phyloP scores from a whole-genome alignment of 2,888 invertebrate species.

The Polydrusus pterygomalis region DNA sequence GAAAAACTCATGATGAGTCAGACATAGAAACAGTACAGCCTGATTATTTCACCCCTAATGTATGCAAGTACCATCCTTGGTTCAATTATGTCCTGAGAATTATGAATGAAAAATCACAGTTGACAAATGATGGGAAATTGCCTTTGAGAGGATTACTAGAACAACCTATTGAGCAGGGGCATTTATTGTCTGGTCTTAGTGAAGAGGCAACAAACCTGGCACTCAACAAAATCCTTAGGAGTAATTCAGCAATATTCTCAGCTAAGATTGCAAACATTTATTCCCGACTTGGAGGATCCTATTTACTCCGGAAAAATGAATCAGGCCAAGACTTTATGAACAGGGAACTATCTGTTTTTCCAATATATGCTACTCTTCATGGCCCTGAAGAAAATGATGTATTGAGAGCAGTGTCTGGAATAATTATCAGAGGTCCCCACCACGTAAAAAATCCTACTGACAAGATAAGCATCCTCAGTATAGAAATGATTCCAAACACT shows the following conservation, averaged over 20 bases:
- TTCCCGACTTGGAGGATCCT: background rate
- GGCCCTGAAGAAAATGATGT: background rate
- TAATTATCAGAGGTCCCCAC: background rate
- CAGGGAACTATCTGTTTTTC: background rate
- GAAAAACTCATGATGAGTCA: background rate
- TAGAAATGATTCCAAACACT: background rate
- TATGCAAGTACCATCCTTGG: background rate
- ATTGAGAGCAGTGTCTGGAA: background rate
- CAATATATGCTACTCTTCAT: background rate
- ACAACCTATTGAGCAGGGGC: background rate
- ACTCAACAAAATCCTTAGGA: background rate
- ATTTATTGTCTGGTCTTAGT: background rate
- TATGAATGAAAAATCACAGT: background rate
- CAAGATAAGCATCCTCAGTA: background rate
- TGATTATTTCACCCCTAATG: background rate
- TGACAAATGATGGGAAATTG: background rate
- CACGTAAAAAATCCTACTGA: background rate
- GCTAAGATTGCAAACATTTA: background rate
- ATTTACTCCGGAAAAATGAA: background rate
- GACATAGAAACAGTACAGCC: background rate
- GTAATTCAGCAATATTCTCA: background rate
- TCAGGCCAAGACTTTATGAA: background rate
- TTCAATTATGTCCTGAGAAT: background rate
- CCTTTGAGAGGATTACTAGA: background rate
- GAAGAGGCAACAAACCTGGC: background rate